Evolutionary conservation across 1,140 invertebrate species (phyloP).

Genomic region (Drosophila orena): DNA sequence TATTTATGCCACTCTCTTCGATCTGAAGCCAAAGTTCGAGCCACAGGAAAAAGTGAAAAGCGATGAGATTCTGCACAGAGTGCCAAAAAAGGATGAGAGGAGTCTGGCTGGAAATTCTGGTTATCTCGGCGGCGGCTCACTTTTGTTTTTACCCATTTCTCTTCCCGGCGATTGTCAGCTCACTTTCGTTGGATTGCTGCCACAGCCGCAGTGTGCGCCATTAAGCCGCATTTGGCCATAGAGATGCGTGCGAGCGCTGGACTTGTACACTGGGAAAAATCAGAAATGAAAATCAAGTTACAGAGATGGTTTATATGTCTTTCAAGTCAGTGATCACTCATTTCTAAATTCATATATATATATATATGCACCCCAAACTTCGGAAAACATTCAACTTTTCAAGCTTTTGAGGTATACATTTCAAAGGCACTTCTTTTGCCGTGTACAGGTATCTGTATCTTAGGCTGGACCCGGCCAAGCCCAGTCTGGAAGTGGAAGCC

Average conservation of each 20-base stretch:
- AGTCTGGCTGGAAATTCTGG: slow-evolving; percentile 72
- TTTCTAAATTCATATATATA: neutral
- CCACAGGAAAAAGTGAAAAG: slow-evolving; percentile 42
- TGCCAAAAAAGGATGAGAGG: slow-evolving; percentile 48
- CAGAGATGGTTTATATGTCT: neutral
- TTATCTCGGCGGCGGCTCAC: slow-evolving; percentile 47
- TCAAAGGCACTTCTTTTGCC: neutral
- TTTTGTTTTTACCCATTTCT: slow-evolving; percentile 25
- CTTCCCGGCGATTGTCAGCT: slow-evolving; percentile 12
- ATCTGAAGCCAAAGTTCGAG: slow-evolving; percentile 26
- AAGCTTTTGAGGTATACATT: neutral
- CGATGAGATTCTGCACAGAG: slow-evolving; percentile 41
- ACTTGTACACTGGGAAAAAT: slow-evolving; percentile 2
- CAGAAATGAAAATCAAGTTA: neutral
- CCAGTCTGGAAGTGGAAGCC: slow-evolving; percentile 17
- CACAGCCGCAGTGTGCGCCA: slow-evolving; percentile 27
- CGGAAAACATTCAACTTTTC: no score
- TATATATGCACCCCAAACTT: no score
- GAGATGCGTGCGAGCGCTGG: slow-evolving; percentile 25
- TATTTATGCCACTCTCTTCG: neutral
- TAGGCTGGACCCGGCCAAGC: slow-evolving; percentile 7
- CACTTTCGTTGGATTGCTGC: slow-evolving; percentile 35
- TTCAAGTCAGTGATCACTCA: neutral
- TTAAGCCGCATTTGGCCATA: slow-evolving; percentile 32
- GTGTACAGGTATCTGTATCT: slow-evolving; percentile 15